Evolutionary conservation across 1,140 invertebrate genomes (phyloP), one percentile per base, ranked within the genome.

Genomic region (Drosophila virilis): DNA sequence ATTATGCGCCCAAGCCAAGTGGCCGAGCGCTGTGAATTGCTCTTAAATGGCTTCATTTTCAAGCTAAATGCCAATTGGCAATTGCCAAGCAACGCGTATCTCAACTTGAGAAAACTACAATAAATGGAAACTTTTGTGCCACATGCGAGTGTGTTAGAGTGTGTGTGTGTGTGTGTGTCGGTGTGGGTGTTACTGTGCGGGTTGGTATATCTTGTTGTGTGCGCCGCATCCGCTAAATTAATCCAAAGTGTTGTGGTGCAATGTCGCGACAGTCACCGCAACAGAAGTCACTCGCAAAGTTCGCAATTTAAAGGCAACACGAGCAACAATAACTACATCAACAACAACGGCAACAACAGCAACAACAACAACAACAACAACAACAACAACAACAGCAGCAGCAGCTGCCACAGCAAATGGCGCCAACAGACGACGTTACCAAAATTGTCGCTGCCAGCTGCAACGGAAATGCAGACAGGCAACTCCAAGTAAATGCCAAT

Each of bases 1-100:
- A 73, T 60, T 54, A 73, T 66, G 62, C 6, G 8, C n/a, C 38
- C 40, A 37, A 54, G 67, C 43, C 22, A 55, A 55, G 54, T 17
- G 38, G 54, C 22, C 52, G 46, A 71, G 71, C 59, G 68, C 50
- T 37, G 32, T 45, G 59, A 73, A 66, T 65, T 55, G 38, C 66
- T 28, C 22, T 61, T 71, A 88, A 86, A 86, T 86, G 79, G 83
- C 82, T 86, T 86, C 78, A 86, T 86, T 88, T 71, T 68, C 52
- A 69, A 62, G 73, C 73, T 83, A 69, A 82, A 73, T 73, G 82
- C 50, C 82, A 86, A 86, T 84, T 84, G 80, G 84, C 81, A 84
- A 74, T 73, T 79, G 68, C 67, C 66, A 66, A 43, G 48, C 38
- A 50, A 17, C 57, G 57, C 42, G 22, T 43, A 43, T 50, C 43